Percentiles rank a stretch among this genome's conserved stretches.
Conservation (phyloP, 2,113 vertebrate species). For the Isurus oxyrinchus region DNA sequence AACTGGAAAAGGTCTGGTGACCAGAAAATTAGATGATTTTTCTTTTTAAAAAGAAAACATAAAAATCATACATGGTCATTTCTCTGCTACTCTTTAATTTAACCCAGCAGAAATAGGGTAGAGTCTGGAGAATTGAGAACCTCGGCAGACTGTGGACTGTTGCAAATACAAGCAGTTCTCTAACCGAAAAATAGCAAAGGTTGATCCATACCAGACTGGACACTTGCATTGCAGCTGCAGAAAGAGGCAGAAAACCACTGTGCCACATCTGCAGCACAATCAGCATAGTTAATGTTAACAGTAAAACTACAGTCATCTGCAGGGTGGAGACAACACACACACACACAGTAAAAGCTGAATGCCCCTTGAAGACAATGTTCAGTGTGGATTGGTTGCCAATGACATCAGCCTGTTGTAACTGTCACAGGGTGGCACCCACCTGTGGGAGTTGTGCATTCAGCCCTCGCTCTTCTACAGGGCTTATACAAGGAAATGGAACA, state of each 20-base stretch:
- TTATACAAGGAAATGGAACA: not conserved
- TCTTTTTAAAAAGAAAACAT: not conserved
- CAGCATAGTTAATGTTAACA: conserved; percentile 11
- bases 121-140: not conserved
- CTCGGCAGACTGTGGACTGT: not conserved
- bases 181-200: not conserved
- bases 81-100: not conserved
- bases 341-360: not conserved
- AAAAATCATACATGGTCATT: not conserved
- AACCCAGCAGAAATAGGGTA: not conserved
- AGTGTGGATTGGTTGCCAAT: not conserved
- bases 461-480: not conserved
- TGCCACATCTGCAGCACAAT: not conserved
- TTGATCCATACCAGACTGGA: not conserved
- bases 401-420: not conserved
- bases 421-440: conserved; percentile 26
- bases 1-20: not conserved
- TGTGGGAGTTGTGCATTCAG: not conserved
- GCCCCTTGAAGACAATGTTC: not conserved
- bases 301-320: not conserved
- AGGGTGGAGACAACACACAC: not conserved
- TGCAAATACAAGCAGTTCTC: not conserved
- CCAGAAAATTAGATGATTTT: not conserved
- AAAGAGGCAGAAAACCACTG: not conserved
- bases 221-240: not conserved